A percentile compares a stretch with the other conserved stretches of the same genome.
Evolutionary conservation across 37 sponge, comb jelly and placozoan genomes (phyloP).

Genomic region (Petrosia ficiformis): DNA sequence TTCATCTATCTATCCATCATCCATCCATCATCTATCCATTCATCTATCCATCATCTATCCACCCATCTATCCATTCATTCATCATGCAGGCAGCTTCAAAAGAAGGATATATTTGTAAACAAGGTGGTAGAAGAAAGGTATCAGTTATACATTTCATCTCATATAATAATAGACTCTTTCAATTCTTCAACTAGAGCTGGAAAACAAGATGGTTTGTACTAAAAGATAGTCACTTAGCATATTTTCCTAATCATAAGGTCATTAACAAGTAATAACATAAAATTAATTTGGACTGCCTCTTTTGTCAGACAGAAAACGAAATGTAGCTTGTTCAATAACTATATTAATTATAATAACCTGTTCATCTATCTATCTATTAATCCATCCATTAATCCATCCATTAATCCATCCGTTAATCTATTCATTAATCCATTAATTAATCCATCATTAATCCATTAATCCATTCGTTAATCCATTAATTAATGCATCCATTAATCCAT

Average conservation of each 20-base stretch:
- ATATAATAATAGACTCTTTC: background rate
- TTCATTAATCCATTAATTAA: too few relatives aligned
- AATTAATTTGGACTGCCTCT: too few relatives aligned
- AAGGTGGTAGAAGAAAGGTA: slow-evolving; percentile 40
- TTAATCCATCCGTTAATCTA: background rate
- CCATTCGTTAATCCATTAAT: too few relatives aligned
- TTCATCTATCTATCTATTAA: background rate
- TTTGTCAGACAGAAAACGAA: too few relatives aligned
- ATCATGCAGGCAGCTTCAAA: slow-evolving; percentile 27
- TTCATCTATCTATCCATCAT: background rate
- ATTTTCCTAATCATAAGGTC: slow-evolving; percentile 24
- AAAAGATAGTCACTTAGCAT: slow-evolving; percentile 16
- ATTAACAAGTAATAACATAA: background rate
- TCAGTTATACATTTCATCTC: background rate
- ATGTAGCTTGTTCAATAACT: background rate
- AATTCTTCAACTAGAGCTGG: slow-evolving; percentile 19
- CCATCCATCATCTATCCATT: slow-evolving; percentile 15
- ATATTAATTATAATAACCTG: background rate
- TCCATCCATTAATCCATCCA: background rate
- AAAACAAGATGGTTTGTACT: slow-evolving; percentile 57
- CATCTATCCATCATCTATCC: background rate
- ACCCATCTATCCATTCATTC: background rate
- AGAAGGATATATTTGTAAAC: slow-evolving; percentile 31
- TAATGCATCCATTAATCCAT: background rate
- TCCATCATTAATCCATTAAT: too few relatives aligned